Evolutionary conservation across 2,888 invertebrate genomes (phyloP), one percentile per base, ranked within the genome.

Genomic region (Polymixis flavicincta): DNA sequence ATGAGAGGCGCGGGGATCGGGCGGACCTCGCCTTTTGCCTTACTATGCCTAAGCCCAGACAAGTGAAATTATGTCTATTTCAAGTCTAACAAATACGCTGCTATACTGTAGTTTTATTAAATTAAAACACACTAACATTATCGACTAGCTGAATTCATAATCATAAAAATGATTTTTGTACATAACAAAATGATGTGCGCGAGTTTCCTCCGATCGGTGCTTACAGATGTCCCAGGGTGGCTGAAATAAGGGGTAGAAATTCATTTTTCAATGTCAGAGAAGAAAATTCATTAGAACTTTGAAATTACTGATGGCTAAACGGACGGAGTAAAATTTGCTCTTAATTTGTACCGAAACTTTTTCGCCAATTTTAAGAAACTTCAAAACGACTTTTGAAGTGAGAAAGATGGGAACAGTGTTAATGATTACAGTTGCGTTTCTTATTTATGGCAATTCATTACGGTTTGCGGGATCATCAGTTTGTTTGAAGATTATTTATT

Each of bases 281-380:
- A 94, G 94, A 95, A 96, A 96, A 96, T 96, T 96, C 96, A 96
- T 96, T 96, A 96, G 94, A 96, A 96, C 94, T 96, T 95, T 93
- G 95, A 95, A 95, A 96, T 96, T 96, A 95, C 96, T 95, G 95
- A 96, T 96, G 95, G 95, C 95, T 94, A 94, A 96, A 94, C 94
- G 95, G 96, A 94, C 94, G 95, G 92, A 95, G 96, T 95, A 92
- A 95, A 96, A 96, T 95, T 96, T 93, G 93, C 95, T 96, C 95
- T 96, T 96, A 96, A 96, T 96, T 96, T 96, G 96, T 94, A 94
- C 93, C 83, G 88, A 95, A 96, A 96, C 92, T 95, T 96, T 95
- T 96, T 96, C 92, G 90, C 89, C 90, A 94, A 95, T 93, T 95
- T 94, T 91, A 94, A 94, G 94, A 87, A 94, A 94, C 94, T 95